Evolutionary conservation across 2,797 vertebrate genomes (phyloP).

Genomic region (Graptemys geographica): DNA sequence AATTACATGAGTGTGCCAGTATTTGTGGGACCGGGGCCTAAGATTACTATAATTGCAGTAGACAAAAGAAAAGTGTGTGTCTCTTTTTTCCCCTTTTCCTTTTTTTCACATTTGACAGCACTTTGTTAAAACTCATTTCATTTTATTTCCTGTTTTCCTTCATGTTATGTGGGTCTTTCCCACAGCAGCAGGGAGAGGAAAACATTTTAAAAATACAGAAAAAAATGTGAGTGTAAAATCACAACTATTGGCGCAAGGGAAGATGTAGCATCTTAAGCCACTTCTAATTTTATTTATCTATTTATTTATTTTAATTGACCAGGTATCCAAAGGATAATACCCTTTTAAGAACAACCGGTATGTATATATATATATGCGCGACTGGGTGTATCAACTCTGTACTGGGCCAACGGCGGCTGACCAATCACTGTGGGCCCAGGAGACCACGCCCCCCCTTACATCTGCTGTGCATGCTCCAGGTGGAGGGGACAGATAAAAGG

Average conservation of each 20-base stretch:
- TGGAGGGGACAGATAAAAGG: neutral
- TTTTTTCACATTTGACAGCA: neutral
- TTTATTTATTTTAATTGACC: neutral
- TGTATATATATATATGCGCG: too few relatives aligned
- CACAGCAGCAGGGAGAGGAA: neutral
- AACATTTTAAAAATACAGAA: neutral
- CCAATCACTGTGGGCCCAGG: neutral
- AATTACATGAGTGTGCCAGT: neutral
- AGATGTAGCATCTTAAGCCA: neutral
- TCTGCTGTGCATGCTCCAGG: neutral
- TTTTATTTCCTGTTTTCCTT: neutral
- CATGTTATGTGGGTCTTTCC: neutral
- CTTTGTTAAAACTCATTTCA: neutral
- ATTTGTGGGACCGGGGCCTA: neutral
- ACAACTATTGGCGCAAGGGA: neutral
- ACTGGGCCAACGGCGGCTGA: neutral
- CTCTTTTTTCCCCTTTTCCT: neutral
- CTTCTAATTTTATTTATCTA: neutral
- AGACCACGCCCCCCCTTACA: too few relatives aligned
- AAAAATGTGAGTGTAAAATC: neutral
- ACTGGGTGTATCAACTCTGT: neutral
- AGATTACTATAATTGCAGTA: neutral
- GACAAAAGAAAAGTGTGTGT: neutral
- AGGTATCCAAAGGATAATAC: accelerated
- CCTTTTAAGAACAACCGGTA: neutral